A percentile compares a stretch with the other conserved stretches of the same genome.
Conservation (phyloP, 2,797 vertebrate species). For the Xenentodon cancila region DNA sequence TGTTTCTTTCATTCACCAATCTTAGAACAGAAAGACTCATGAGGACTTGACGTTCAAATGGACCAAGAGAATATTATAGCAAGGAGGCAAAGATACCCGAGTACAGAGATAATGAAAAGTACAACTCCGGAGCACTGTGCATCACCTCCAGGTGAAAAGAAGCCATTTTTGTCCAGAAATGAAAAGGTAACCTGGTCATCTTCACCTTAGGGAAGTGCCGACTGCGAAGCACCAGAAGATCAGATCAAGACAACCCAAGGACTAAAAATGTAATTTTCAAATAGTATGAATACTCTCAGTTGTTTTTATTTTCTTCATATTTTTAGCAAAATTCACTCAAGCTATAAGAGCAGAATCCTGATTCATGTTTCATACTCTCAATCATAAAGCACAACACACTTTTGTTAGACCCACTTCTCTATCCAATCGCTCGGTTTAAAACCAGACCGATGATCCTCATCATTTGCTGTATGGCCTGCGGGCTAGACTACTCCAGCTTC, state of each 20-base stretch:
- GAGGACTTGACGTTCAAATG: too few species aligned
- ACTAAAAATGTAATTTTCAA: slow-evolving; percentile 14
- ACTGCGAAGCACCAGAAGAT: slow-evolving; percentile 18
- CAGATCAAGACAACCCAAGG: slow-evolving; percentile 42
- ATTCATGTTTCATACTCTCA: slow-evolving; percentile 13
- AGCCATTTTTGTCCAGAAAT: too few species aligned
- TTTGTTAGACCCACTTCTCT: slow-evolving; percentile 6
- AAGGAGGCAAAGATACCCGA: too few species aligned
- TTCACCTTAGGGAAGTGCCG: slow-evolving; percentile 11
- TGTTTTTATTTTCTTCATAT: slow-evolving; percentile 17
- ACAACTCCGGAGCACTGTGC: slow-evolving; percentile 16
- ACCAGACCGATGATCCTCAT: slow-evolving; percentile 27
- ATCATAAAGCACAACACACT: neutral
- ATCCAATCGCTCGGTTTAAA: slow-evolving; percentile 16
- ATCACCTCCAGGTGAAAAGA: slow-evolving; percentile 29
- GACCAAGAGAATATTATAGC: too few species aligned
- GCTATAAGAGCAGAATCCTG: slow-evolving; percentile 30
- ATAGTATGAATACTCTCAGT: slow-evolving; percentile 12
- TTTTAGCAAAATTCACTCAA: neutral
- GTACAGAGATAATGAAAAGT: slow-evolving; percentile 44
- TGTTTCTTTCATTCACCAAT: too few species aligned
- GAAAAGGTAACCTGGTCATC: slow-evolving; percentile 7
- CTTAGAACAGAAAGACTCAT: too few species aligned
- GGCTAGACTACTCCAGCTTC: slow-evolving; percentile 9
- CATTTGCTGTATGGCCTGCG: slow-evolving; percentile 15